Evolutionary conservation across 2,888 invertebrate genomes (phyloP).

Genomic region (Leptothorax acervorum): DNA sequence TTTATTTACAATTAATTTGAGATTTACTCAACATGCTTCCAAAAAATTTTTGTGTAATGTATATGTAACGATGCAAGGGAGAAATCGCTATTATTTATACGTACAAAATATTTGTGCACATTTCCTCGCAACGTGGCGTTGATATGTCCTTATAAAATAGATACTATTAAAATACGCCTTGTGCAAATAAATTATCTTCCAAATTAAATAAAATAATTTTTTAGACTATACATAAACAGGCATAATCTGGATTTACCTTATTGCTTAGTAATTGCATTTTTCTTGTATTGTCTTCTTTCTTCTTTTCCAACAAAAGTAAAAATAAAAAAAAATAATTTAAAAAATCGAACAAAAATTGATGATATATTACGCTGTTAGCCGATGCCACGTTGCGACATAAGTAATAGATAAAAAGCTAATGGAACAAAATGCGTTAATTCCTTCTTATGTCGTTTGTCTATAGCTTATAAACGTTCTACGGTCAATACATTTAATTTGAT

Average conservation of each 20-base stretch:
- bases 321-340: neutral
- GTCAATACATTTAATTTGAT: conserved; percentile 60
- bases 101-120: neutral
- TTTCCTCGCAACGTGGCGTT: conserved; percentile 5
- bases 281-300: neutral
- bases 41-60: neutral
- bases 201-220: neutral
- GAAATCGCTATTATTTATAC: neutral
- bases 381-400: neutral
- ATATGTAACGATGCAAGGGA: neutral
- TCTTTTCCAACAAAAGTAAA: neutral
- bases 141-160: neutral
- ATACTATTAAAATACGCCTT: neutral
- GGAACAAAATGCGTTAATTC: neutral
- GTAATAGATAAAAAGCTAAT: neutral
- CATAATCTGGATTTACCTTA: neutral
- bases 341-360: neutral
- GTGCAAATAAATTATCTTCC: neutral
- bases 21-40: neutral
- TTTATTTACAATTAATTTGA: conserved; percentile 19
- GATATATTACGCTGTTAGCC: neutral
- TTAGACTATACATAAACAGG: neutral
- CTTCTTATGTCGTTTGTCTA: neutral
- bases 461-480: neutral
- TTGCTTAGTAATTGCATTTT: conserved; percentile 13